These are phyloP conservation scores for Puffinus mauretanicus DNA, from an alignment of 2,113 vertebrate species.

Conservation along the genomic window DNA sequence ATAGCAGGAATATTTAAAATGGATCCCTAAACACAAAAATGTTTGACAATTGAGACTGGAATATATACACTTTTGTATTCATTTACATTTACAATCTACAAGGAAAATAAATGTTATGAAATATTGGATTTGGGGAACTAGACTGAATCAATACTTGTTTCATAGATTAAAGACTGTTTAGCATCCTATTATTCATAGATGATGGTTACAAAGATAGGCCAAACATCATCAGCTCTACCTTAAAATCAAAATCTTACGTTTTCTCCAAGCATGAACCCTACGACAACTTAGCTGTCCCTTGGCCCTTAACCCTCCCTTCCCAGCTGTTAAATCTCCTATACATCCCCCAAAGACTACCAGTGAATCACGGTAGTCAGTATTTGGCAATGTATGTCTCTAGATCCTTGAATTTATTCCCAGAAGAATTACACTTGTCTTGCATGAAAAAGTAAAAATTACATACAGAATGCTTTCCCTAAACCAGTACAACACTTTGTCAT, in stretches of 20 bases:
- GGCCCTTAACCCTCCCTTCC: not conserved
- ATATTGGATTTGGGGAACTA: not conserved
- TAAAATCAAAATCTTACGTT: not conserved
- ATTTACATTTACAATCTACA: not conserved
- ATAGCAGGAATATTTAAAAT: not conserved
- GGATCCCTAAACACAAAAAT: not conserved
- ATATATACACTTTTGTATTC: not conserved
- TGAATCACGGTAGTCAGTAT: not conserved
- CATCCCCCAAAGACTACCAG: not conserved
- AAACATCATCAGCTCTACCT: not conserved
- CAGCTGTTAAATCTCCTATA: not conserved
- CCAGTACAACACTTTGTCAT: not conserved
- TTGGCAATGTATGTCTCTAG: not conserved
- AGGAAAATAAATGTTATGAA: not conserved
- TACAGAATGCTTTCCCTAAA: not conserved
- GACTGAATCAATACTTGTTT: not conserved
- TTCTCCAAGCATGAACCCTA: not conserved
- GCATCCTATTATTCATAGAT: not conserved
- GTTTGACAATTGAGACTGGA: not conserved
- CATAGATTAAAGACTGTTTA: not conserved
- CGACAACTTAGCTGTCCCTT: not conserved
- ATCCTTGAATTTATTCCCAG: not conserved
- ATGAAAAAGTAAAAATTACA: not conserved
- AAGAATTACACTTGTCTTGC: not conserved
- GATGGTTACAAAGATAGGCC: not conserved